A percentile compares a stretch with the other conserved stretches of the same genome.
These are phyloP conservation scores for Orchestia grillus DNA, from an alignment of 1,140 invertebrate species.

Conservation along the genomic window DNA sequence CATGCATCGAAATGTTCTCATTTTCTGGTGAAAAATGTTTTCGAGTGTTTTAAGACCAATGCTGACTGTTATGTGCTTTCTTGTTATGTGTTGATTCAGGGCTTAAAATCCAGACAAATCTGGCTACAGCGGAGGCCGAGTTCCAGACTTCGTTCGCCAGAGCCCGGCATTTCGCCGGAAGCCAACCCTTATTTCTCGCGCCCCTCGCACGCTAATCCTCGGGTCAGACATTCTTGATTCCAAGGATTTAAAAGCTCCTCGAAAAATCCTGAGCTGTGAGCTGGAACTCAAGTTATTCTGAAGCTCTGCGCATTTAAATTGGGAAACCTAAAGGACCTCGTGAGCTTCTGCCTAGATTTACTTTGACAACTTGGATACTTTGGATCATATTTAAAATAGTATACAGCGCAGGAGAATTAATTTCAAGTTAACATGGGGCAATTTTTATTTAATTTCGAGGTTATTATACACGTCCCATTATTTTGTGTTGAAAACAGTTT, in stretches of 20 bases:
- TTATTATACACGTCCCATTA: too few relatives aligned
- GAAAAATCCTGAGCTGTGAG: neutral
- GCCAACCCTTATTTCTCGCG: neutral
- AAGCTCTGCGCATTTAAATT: neutral
- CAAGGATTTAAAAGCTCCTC: neutral
- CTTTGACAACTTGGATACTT: neutral
- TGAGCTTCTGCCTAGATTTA: neutral
- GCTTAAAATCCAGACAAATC: neutral
- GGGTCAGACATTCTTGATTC: neutral
- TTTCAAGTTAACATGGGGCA: neutral
- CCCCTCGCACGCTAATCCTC: neutral
- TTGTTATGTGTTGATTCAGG: neutral
- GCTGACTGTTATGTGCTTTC: neutral
- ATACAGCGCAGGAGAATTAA: neutral
- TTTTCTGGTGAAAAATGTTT: too few relatives aligned
- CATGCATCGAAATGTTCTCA: too few relatives aligned
- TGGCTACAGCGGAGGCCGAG: neutral
- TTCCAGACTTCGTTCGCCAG: neutral
- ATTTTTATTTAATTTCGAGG: neutral
- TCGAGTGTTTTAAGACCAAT: neutral
- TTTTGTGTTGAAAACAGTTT: neutral
- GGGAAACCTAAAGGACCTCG: neutral
- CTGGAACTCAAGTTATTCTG: neutral
- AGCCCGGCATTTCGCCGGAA: neutral
- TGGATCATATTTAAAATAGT: neutral